phyloP scores from a whole-genome alignment of 2,797 vertebrate genomes.

The Glyptemys insculpta region DNA sequence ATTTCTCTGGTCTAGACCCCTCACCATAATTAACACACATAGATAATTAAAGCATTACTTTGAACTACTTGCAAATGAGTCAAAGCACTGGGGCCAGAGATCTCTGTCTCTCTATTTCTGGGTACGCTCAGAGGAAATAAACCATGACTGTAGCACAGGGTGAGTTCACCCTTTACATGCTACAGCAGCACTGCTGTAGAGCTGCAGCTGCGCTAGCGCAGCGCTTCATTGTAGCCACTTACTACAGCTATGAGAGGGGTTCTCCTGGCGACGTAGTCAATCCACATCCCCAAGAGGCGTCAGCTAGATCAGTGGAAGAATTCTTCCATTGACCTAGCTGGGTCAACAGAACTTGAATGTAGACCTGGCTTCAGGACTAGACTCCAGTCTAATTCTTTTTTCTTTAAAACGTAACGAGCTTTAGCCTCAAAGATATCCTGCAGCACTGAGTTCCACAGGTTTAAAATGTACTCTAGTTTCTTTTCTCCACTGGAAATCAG shows the following conservation, averaged over 20 bases:
- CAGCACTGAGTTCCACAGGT: fast-evolving
- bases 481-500: not conserved
- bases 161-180: no score
- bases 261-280: no score
- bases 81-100: not conserved
- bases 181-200: no score
- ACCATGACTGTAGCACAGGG: not conserved
- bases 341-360: no score
- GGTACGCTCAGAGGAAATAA: not conserved
- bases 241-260: no score
- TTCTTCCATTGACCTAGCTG: no score
- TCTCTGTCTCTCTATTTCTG: not conserved
- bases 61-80: not conserved
- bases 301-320: no score
- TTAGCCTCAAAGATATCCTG: not conserved
- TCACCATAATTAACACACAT: not conserved
- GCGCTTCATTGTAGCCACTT: no score
- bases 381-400: not conserved
- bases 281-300: no score
- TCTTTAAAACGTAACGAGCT: not conserved
- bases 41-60: not conserved
- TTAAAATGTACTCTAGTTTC: not conserved
- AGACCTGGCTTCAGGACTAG: not conserved
- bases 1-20: not conserved
- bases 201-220: no score